Conservation (phyloP, 2,888 invertebrate genomes). For the Calliphora vomitoria region DNA sequence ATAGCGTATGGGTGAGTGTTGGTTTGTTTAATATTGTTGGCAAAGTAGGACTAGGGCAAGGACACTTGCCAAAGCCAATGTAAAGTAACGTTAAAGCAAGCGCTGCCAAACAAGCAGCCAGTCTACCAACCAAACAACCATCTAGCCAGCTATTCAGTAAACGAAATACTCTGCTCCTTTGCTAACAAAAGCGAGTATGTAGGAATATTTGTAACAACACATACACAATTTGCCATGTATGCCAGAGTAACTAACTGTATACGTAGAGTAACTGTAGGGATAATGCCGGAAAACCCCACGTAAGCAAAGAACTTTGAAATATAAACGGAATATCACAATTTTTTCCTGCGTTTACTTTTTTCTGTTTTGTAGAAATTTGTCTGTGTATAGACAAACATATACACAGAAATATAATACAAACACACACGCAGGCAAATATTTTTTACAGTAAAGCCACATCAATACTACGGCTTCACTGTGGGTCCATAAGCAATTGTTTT, state of each 20-base stretch:
- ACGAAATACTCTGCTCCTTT: constrained; percentile 15
- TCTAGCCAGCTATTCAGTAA: constrained; percentile 18
- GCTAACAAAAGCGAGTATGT: constrained; percentile 18
- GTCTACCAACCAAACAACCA: constrained; percentile 18
- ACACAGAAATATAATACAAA: constrained; percentile 12
- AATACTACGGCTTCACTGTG: background rate
- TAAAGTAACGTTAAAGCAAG: constrained; percentile 45
- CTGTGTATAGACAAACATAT: constrained; percentile 3
- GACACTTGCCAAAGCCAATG: constrained; percentile 76
- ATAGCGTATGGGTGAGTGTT: background rate
- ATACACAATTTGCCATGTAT: background rate
- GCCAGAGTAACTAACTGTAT: background rate
- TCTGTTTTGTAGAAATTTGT: constrained; percentile 27
- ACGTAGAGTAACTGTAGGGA: constrained; percentile 19
- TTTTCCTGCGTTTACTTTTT: constrained; percentile 52
- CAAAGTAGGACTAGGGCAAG: constrained; percentile 82
- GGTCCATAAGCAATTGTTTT: background rate
- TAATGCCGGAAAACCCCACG: constrained; percentile 66
- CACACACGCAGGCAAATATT: constrained; percentile 33
- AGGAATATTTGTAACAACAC: constrained; percentile 33
- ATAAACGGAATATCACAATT: constrained; percentile 40
- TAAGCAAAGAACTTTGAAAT: constrained; percentile 58
- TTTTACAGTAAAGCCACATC: background rate
- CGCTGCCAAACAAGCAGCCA: constrained; percentile 61
- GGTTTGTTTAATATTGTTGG: constrained; percentile 44